Conservation (phyloP, 2,888 invertebrate species). For the Pandemis corylana region DNA sequence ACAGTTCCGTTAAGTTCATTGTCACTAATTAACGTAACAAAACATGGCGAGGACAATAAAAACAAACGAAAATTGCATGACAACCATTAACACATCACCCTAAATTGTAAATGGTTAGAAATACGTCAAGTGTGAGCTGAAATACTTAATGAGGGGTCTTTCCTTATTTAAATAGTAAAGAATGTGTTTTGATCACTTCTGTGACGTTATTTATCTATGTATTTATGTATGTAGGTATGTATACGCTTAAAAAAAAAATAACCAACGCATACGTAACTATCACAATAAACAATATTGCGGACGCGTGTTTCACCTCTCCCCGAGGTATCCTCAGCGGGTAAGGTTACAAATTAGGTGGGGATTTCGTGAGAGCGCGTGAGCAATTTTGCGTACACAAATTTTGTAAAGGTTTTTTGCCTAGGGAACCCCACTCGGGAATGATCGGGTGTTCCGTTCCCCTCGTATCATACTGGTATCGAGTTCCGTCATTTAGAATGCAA, state of each 20-base stretch:
- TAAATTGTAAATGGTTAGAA: slow-evolving; percentile 32
- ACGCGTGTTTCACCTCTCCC: too few relatives aligned
- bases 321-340: too few relatives aligned
- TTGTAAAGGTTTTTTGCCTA: neutral
- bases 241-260: too few relatives aligned
- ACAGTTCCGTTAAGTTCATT: slow-evolving; percentile 7
- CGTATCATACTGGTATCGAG: slow-evolving; percentile 32
- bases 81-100: slow-evolving; percentile 28
- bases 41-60: slow-evolving; percentile 22
- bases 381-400: too few relatives aligned
- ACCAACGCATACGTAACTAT: too few relatives aligned
- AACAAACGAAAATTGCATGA: slow-evolving; percentile 36
- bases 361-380: too few relatives aligned
- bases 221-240: too few relatives aligned
- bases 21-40: slow-evolving; percentile 31
- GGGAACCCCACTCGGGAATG: slow-evolving; percentile 25
- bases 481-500: slow-evolving; percentile 41
- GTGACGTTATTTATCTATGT: too few relatives aligned
- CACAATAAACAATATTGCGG: too few relatives aligned
- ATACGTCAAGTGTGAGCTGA: neutral
- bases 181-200: too few relatives aligned
- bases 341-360: too few relatives aligned
- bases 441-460: slow-evolving; percentile 28
- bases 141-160: neutral
- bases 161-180: neutral